Percentiles rank a stretch among this genome's conserved stretches.
Conservation (phyloP, 2,888 invertebrate genomes). For the Xanthia icteritia region DNA sequence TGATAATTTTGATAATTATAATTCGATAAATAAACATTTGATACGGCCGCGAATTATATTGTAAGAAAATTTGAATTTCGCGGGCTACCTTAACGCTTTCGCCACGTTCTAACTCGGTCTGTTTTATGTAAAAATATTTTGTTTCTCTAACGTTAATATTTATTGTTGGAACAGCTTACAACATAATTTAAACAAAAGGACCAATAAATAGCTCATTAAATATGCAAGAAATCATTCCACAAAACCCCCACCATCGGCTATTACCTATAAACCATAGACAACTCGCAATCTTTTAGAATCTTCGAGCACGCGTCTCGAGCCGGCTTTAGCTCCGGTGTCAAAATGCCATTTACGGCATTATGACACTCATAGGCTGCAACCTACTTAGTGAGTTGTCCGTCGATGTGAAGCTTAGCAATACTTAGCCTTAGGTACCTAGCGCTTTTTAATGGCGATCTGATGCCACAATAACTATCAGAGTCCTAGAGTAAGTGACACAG, state of each 20-base stretch:
- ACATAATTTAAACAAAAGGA: neutral
- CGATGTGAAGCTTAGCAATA: constrained; percentile 10
- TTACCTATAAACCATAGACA: constrained; percentile 32
- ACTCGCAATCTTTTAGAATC: constrained; percentile 29
- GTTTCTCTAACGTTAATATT: neutral
- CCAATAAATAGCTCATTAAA: neutral
- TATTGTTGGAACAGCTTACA: neutral
- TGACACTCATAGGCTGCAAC: constrained; percentile 30
- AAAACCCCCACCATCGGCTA: neutral
- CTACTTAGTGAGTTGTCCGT: constrained; percentile 26
- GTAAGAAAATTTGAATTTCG: too few relatives aligned
- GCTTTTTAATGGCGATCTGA: neutral
- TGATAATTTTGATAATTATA: too few relatives aligned
- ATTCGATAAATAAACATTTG: too few relatives aligned
- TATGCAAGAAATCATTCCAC: constrained; percentile 11
- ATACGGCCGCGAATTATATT: too few relatives aligned
- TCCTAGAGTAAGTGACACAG: neutral
- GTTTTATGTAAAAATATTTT: neutral
- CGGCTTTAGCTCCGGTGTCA: constrained; percentile 40
- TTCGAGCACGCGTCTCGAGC: constrained; percentile 24
- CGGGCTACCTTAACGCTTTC: too few relatives aligned
- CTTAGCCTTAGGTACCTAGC: constrained; percentile 2
- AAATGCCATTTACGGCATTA: constrained; percentile 52
- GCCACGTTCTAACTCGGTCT: neutral
- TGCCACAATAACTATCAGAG: neutral